Conservation (phyloP, 1,140 invertebrate genomes). For the Propsilocerus akamusi region DNA sequence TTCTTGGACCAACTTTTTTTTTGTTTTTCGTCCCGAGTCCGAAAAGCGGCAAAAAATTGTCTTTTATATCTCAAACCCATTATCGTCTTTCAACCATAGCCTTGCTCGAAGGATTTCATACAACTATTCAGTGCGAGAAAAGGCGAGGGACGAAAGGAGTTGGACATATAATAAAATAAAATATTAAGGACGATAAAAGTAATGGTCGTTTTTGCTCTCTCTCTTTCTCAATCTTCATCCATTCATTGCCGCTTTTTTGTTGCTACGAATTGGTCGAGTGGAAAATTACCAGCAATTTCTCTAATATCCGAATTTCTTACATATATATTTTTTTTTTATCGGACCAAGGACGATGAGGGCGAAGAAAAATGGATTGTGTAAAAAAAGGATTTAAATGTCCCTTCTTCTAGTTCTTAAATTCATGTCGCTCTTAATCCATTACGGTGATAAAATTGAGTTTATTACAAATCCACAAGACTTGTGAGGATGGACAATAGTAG, state of each 20-base stretch:
- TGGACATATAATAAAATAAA: not conserved
- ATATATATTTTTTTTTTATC: not conserved
- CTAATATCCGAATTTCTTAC: not conserved
- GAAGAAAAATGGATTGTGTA: not conserved
- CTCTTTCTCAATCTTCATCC: not conserved
- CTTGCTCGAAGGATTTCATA: no score
- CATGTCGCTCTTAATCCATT: no score
- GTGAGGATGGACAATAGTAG: no score
- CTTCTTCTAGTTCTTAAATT: not conserved
- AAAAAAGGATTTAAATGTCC: conserved; percentile 1
- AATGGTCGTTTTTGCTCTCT: not conserved
- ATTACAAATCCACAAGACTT: no score
- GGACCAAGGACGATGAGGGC: not conserved
- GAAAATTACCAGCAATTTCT: conserved; percentile 3
- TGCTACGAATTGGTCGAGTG: not conserved
- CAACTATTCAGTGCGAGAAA: not conserved
- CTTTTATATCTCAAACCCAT: not conserved
- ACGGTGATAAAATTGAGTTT: no score
- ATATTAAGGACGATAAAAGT: not conserved
- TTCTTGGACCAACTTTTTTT: no score
- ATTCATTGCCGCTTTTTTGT: not conserved
- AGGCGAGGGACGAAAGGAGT: not conserved
- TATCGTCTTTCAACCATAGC: not conserved
- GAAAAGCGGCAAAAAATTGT: no score
- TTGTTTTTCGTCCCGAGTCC: no score